Evolutionary conservation across 2,888 invertebrate species (phyloP), one percentile per base, ranked within the genome.

Genomic region (Campoplex capitator): DNA sequence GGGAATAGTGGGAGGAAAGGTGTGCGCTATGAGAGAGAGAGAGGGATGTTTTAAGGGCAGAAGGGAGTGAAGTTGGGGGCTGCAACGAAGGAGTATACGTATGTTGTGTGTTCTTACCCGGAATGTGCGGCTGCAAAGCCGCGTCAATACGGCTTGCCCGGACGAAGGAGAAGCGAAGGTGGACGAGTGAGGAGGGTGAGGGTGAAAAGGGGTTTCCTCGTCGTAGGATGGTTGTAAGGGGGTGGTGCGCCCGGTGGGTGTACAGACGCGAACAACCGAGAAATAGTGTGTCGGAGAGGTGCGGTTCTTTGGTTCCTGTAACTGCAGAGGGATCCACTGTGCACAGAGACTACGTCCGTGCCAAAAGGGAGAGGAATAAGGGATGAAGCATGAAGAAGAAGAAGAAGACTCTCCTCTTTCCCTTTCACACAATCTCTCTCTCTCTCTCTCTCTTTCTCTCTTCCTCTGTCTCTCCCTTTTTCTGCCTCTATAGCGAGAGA

Each of bases 61-160:
- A 73, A 32, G 83, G 54, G 73, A 58, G 74, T 58, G 48, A 58
- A 74, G 81, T 58, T 48, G 80, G 73, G 62, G 81, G 76, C 45
- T 74, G 76, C 67, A 77, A 67, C 62, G 81, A 85, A 76, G 71
- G 54, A n/a, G 67, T 88, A 82, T 89, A 88, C 84, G 82, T 87
- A 86, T 84, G 89, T 89, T 89, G 89, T 89, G 88, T 90, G 91
- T 92, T 90, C 91, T 92, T 90, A 88, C 88, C 89, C 87, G 91
- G 92, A 92, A 92, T 92, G 91, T 91, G 89, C 77, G 87, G 91
- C 89, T 91, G 92, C 90, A 92, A 92, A 93, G 92, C 89, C 91
- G 90, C 93, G 92, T 93, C 93, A 93, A 93, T 93, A 93, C 92
- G 90, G 79, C 87, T 89, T 88, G 90, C 89, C 91, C 90, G 91